Evolutionary conservation across 1,140 invertebrate genomes (phyloP).

Genomic region (Harpegnathos saltator): DNA sequence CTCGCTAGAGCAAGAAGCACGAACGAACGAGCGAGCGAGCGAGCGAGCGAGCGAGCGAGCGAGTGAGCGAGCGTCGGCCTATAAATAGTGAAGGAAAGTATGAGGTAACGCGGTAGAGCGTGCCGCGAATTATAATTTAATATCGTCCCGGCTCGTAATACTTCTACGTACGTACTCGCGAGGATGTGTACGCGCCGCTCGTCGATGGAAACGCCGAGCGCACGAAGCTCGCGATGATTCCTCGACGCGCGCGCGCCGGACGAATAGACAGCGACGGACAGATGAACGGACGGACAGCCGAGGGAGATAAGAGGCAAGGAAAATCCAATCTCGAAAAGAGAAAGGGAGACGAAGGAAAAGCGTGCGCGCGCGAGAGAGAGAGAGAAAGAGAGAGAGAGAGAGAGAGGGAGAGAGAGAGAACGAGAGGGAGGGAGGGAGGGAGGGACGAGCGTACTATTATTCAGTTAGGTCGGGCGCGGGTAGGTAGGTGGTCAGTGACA

Average conservation of each 20-base stretch:
- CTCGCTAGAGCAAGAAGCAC: constrained; percentile 59
- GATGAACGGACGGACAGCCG: no score
- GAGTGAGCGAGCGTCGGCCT: constrained; percentile 59
- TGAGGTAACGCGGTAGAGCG: constrained; percentile 74
- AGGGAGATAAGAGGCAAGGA: neutral
- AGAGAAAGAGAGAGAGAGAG: neutral
- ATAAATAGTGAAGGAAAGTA: constrained; percentile 80
- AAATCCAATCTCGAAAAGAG: neutral
- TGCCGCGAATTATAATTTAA: constrained; percentile 79
- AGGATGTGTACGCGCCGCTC: neutral
- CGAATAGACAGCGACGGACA: neutral
- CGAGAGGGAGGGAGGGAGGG: neutral
- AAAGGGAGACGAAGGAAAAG: constrained; percentile 4
- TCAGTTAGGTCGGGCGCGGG: constrained; percentile 58
- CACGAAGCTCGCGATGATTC: constrained; percentile 28
- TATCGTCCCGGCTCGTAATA: constrained; percentile 61
- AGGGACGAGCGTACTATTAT: constrained; percentile 31
- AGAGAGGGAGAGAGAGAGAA: neutral
- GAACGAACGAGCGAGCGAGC: constrained; percentile 52
- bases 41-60: neutral
- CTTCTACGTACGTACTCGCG: constrained; percentile 16
- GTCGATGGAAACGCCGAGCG: constrained; percentile 14
- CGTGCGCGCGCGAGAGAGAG: neutral
- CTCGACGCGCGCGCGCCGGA: constrained; percentile 1
- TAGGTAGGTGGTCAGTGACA: constrained; percentile 84